Base-by-base conservation (phyloP, 2,888 invertebrate genomes). In the Apodemia duryi region DNA sequence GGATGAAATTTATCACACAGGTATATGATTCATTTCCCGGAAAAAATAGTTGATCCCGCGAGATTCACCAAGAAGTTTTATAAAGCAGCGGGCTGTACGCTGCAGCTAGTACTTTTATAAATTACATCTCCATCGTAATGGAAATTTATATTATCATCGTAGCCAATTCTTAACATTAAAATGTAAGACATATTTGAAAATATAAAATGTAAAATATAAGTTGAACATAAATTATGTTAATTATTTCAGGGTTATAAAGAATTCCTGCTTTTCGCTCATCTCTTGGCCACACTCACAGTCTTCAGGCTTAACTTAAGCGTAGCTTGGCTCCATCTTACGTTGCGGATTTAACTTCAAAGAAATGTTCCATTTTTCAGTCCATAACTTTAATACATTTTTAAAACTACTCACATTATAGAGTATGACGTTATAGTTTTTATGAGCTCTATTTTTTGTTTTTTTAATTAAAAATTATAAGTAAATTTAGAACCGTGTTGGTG, bases 321-420 rank as follows among this genome's bases (percentile, higher is more conserved):
- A 35, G 57, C 57, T 32, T 32, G 57, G 66, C 83, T 79, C 81
- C 82, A 80, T 83, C 83, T 84, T 82, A 79, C 65, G 73, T 72
- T 73, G 72, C 68, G 74, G 80, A 83, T 83, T 84, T 83, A 81
- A 81, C 81, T 79, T 79, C 79, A 82, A 82, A 82, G 79, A 80
- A 77, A 74, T 76, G 78, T 80, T 81, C 78, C 74, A 72, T 73
- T 69, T 72, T 66, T 71, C 72, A 74, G 68, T 72, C 54, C 46
- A 29, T 65, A 35, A 51, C 51, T 61, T 35, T 38, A 61, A 41
- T 63, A 61, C 41, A 52, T 43, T 51, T 57, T 57, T 57, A 57
- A 57, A 57, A 1, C 57, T 13, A 32, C 57, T 57, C 13, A 32
- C 57, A 35, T 35, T 57, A 28, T n/a, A 29, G 13, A 6, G 57